Evolutionary conservation across 1,140 invertebrate genomes (phyloP), one percentile per base, ranked within the genome.

Genomic region (Bombus difficillimus): DNA sequence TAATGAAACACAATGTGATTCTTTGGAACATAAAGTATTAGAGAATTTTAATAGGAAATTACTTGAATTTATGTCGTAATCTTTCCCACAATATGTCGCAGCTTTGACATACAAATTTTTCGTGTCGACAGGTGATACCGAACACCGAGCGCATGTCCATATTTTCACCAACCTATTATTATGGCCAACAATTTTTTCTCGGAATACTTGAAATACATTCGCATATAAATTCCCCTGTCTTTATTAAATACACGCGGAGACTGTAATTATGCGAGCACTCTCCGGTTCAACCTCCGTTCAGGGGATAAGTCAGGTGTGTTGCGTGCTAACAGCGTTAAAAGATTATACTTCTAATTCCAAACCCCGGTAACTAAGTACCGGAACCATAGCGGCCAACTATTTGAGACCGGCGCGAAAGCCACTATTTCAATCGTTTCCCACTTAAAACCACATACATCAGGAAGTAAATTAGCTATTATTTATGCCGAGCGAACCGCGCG

Each of bases 281-380:
- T 32, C 15, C 10, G 10, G 43, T 39, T n/a, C 66, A 18, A 69
- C 66, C 34, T n/a, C 28, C 28, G 34, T 3, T 32, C 28, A 25
- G 66, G 12, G 64, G 66, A 80, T 69, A 80, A 71, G 66, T 71
- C 43, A 57, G 34, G 8, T 6, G 32, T 6, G 78, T 80, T 53
- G 78, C 78, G 78, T 80, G 78, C 15, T 28, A n/a, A 12, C 78
- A 47, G 32, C 66, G 41, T 80, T 53, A 69, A 80, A 69, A 80
- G 78, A 80, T 71, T 80, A 37, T 80, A 71, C 64, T 80, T 80
- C 66, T 71, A 80, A 80, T 80, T 80, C 39, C 78, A 34, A 80
- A 80, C 8, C 28, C 43, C 34, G 28, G 25, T 37, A 47, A 69
- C 64, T 53, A 80, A 80, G 78, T 53, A 53, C 78, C 66, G 78